Base-by-base conservation (phyloP, 2,797 vertebrate genomes). In the Tokudaia tokunoshimensis region DNA sequence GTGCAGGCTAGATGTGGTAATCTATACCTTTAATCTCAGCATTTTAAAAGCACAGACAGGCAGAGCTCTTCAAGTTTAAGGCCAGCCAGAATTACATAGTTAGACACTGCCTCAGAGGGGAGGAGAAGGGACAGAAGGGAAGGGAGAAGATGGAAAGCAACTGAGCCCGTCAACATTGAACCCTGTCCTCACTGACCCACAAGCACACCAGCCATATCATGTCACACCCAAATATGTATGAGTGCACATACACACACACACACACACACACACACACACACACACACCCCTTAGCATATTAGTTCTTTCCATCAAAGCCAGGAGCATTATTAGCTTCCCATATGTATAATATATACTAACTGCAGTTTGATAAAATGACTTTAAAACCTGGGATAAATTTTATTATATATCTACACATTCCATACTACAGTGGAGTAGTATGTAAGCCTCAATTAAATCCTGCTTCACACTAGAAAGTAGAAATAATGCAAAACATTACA, bases 281-380 rank as follows among this genome's bases (percentile, higher is more conserved):
- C 31, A 11, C 17, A 79, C 19, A 22, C 34, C 22, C 7, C 5
- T 65, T 29, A 65, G 13, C 13, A 31, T 22, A 59, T 59, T 37
- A 59, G 55, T 26, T 82, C 80, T 57, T 37, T 84, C 20, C 52
- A 91, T 9, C 47, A 83, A 31, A 31, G 10, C 9, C 63, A 92
- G 89, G 2, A 92, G 44, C 26, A 63, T 44, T 93, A 74, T 90
- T 59, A 85, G 22, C 44, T 9, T 29, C 22, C 59, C 52, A n/a
- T 80, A 76, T 34, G 75, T 57, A 41, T 59, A 26, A 72, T 11
- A 63, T 57, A 29, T 76, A 6, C 72, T 86, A 94, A 90, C 24
- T 94, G 1, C 3, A 94, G 70, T 84, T 59, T 88, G 47, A 84
- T 63, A 37, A 92, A 90, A 55, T 59, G 55, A 94, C 41, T 94